phyloP scores from a whole-genome alignment of 2,113 vertebrate genomes.

The Zosterops lateralis region DNA sequence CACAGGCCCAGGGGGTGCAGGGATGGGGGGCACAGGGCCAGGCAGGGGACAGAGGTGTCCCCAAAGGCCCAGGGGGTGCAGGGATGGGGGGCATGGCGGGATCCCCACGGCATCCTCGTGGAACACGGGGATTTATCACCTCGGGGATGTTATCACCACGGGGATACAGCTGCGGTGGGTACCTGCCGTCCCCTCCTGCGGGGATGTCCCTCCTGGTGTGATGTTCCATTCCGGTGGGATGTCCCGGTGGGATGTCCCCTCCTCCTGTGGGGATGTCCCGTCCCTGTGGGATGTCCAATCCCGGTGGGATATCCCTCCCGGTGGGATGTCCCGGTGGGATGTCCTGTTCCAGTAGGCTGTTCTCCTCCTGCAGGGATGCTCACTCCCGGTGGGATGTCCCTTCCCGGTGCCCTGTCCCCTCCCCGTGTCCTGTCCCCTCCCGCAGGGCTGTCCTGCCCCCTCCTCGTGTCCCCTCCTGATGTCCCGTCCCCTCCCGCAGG shows the following conservation, averaged over 20 bases:
- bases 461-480: neutral
- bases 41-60: too few species aligned
- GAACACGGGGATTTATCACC: neutral
- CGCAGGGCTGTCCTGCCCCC: accelerated
- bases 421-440: too few species aligned
- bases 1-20: neutral
- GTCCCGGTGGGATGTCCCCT: neutral
- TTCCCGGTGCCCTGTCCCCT: neutral
- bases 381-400: neutral
- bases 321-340: too few species aligned
- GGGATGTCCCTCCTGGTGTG: neutral
- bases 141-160: too few species aligned
- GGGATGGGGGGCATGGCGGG: too few species aligned
- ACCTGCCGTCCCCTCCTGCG: too few species aligned
- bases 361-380: too few species aligned
- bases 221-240: neutral
- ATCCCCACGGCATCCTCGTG: neutral
- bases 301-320: too few species aligned
- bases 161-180: neutral
- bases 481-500: too few species aligned
- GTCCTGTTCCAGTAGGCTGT: too few species aligned
- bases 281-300: too few species aligned
- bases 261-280: neutral
- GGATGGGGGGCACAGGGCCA: neutral
- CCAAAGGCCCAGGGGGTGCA: too few species aligned